A percentile compares a stretch with the other conserved stretches of the same genome.
These are phyloP conservation scores for Pseudotriccus pelzelni DNA, from an alignment of 2,797 vertebrate genomes.

Conservation along the genomic window DNA sequence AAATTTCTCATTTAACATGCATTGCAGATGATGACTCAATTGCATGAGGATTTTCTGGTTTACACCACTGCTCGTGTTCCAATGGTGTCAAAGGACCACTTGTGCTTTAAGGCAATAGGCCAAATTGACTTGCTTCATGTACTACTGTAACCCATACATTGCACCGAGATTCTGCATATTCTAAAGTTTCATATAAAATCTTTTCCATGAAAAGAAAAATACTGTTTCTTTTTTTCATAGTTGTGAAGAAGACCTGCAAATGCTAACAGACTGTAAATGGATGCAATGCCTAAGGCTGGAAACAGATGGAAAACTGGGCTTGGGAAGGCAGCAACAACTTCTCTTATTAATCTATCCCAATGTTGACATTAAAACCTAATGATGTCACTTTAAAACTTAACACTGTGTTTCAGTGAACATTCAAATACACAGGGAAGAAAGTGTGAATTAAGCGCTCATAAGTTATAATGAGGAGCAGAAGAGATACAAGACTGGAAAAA, in stretches of 20 bases:
- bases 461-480: not conserved
- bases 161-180: not conserved
- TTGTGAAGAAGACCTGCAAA: conserved; percentile 2
- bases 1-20: not conserved
- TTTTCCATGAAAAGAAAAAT: not conserved
- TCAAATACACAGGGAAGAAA: not conserved
- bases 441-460: not conserved
- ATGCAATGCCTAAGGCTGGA: not conserved
- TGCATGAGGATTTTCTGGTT: not conserved
- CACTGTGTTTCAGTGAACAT: not conserved
- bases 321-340: not conserved
- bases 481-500: not conserved
- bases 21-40: not conserved
- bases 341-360: not conserved
- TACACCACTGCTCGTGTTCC: not conserved
- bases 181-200: not conserved
- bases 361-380: not conserved
- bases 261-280: not conserved
- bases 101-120: not conserved
- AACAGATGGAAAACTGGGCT: conserved; percentile 10
- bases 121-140: not conserved
- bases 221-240: not conserved
- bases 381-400: not conserved
- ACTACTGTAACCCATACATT: not conserved
- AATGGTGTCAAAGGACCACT: not conserved